Evolutionary conservation across 2,797 vertebrate genomes (phyloP).

Genomic region (Cyprinella venusta): DNA sequence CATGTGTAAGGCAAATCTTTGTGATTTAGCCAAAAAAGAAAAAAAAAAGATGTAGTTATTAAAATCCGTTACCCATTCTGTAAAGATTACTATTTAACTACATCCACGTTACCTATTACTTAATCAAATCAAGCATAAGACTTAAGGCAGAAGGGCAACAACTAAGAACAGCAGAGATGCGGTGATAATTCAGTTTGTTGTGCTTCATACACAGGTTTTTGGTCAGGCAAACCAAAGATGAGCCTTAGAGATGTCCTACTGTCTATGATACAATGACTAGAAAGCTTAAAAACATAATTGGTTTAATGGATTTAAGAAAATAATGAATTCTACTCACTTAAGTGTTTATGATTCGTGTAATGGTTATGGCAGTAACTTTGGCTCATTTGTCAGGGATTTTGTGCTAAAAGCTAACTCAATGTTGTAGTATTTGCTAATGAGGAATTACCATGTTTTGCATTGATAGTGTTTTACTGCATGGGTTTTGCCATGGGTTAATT

Average conservation of each 20-base stretch:
- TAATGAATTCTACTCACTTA: constrained; percentile 59
- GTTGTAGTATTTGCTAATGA: constrained; percentile 88
- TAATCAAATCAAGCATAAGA: constrained; percentile 8
- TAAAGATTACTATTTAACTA: constrained; percentile 16
- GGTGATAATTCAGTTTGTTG: constrained; percentile 24
- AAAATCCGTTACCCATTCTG: neutral
- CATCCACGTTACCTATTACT: constrained; percentile 2
- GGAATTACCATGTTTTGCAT: constrained; percentile 89
- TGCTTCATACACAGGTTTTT: constrained; percentile 57
- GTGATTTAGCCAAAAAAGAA: neutral
- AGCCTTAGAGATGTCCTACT: constrained; percentile 83
- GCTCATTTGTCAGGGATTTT: constrained; percentile 98
- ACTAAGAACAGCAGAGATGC: constrained; percentile 23
- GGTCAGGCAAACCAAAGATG: constrained; percentile 96
- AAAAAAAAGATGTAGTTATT: neutral
- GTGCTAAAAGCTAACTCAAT: constrained; percentile 93
- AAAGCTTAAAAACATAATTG: constrained; percentile 32
- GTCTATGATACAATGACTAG: constrained; percentile 69
- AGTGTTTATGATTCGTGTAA: constrained; percentile 78
- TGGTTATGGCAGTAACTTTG: constrained; percentile 87
- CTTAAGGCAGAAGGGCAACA: constrained; percentile 33
- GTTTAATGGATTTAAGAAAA: constrained; percentile 62
- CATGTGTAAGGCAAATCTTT: constrained; percentile 7
- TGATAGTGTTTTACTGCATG: constrained; percentile 95
- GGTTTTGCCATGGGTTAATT: constrained; percentile 90